These are phyloP conservation scores for Cephalopholis sonnerati DNA, from an alignment of 2,113 vertebrate species.

Conservation along the genomic window DNA sequence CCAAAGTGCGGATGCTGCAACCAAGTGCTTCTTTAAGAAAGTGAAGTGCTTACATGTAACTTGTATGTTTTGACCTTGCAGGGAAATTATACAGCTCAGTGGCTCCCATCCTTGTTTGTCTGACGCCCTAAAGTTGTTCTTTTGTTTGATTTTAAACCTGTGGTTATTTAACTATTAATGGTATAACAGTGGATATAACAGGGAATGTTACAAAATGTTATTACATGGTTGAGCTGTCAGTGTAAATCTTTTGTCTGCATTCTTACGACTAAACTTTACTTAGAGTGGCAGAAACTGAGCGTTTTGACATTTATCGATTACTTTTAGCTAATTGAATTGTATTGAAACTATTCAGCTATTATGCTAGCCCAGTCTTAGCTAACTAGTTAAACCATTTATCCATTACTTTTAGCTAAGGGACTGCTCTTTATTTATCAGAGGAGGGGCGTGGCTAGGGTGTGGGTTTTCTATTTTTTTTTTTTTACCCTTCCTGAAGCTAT, in stretches of 20 bases:
- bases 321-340: too few species aligned
- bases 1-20: not conserved
- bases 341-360: too few species aligned
- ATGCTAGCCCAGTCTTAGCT: too few species aligned
- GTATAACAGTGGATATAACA: not conserved
- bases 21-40: constrained; percentile 9
- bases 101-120: not conserved
- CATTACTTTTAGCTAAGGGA: too few species aligned
- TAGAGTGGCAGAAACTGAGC: not conserved
- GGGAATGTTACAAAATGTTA: not conserved
- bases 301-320: too few species aligned
- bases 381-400: too few species aligned
- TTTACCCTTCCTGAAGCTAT: too few species aligned
- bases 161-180: not conserved
- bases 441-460: too few species aligned
- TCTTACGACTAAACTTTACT: not conserved
- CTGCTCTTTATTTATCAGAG: too few species aligned
- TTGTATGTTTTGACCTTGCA: not conserved
- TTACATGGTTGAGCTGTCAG: not conserved
- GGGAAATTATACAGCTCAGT: not conserved
- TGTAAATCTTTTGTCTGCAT: not conserved
- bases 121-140: too few species aligned
- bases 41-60: constrained; percentile 1
- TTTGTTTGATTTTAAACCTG: not conserved
- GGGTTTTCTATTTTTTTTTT: too few species aligned